Evolutionary conservation across 2,797 vertebrate genomes (phyloP).

Genomic region (Gymnoscopelus microlampas): DNA sequence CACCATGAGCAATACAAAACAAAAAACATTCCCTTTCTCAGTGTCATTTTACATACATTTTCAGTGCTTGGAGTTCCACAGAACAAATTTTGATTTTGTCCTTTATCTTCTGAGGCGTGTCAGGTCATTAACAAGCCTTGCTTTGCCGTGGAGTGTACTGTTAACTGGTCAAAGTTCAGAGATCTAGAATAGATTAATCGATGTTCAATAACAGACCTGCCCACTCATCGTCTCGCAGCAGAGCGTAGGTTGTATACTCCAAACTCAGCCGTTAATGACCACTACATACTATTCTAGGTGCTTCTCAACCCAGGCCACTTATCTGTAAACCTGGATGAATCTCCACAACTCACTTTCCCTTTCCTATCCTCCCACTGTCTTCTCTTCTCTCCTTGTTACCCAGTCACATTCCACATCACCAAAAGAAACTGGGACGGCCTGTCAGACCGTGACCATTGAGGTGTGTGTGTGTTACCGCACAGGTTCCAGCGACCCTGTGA

Average conservation of each 20-base stretch:
- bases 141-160: too few relatives aligned
- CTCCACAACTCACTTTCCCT: not conserved
- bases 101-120: conserved; percentile 27
- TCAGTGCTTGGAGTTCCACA: conserved; percentile 39
- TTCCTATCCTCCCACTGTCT: not conserved
- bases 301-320: conserved; percentile 31
- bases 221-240: conserved; percentile 14
- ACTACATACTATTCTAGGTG: conserved; percentile 9
- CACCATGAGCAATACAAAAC: not conserved
- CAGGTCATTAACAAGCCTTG: conserved; percentile 7
- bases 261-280: conserved; percentile 15
- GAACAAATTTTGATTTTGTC: conserved; percentile 9
- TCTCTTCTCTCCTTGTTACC: conserved; percentile 23
- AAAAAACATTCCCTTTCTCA: conserved; percentile 48
- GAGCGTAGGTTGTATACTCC: not conserved
- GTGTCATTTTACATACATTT: conserved; percentile 28
- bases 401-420: conserved; percentile 32
- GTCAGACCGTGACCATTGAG: not conserved
- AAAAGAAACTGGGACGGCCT: conserved; percentile 1
- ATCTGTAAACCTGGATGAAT: conserved; percentile 20
- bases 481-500: conserved; percentile 82
- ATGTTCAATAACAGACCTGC: conserved; percentile 14
- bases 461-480: conserved; percentile 50
- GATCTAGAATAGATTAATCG: not conserved
- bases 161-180: not conserved